These are phyloP conservation scores for Oligia strigilis DNA, from an alignment of 2,888 invertebrate species.

Conservation along the genomic window DNA sequence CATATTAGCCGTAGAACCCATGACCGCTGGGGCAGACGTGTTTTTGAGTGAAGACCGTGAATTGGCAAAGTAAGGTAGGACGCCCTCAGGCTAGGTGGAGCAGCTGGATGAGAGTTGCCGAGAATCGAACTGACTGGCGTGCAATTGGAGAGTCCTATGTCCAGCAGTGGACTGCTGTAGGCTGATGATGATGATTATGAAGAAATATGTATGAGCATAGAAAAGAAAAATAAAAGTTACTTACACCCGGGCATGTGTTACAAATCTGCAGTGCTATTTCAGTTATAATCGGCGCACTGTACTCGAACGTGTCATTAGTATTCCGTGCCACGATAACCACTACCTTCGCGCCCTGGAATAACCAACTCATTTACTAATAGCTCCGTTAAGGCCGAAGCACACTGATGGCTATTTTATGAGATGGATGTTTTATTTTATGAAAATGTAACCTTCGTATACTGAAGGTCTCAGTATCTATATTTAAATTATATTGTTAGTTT, in stretches of 20 bases:
- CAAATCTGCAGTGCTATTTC: conserved; percentile 86
- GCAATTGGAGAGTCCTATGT: background rate
- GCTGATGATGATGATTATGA: background rate
- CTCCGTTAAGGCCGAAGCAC: background rate
- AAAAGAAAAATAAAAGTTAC: conserved; percentile 43
- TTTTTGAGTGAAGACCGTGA: no score
- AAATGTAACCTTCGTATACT: no score
- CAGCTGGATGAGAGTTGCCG: background rate
- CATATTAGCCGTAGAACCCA: background rate
- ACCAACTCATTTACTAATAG: conserved; percentile 19
- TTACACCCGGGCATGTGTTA: conserved; percentile 82
- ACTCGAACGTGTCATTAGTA: conserved; percentile 80
- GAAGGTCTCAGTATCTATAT: background rate
- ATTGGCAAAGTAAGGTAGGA: background rate
- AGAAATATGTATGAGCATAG: background rate
- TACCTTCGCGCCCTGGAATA: conserved; percentile 79
- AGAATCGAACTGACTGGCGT: background rate
- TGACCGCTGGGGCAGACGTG: no score
- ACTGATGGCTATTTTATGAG: background rate
- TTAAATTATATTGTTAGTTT: background rate
- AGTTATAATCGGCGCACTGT: conserved; percentile 81
- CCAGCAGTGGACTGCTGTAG: no score
- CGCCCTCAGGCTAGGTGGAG: background rate
- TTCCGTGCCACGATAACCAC: conserved; percentile 85
- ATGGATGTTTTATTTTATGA: background rate